Conservation (phyloP, 2,888 invertebrate genomes). For the Ophonus ardosiacus region DNA sequence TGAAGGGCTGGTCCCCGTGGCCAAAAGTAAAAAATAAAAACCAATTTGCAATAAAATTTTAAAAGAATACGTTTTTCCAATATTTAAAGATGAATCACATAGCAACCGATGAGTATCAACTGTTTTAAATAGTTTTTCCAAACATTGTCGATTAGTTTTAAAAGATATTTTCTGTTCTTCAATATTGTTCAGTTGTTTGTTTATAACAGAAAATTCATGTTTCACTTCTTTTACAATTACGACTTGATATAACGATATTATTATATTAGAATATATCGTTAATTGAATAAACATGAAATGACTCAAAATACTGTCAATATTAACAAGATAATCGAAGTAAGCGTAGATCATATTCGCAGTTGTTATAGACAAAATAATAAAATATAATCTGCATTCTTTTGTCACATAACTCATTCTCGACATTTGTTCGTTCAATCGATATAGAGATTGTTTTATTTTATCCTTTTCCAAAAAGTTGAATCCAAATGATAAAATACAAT, state of each 20-base stretch:
- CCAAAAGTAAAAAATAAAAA: constrained; percentile 34
- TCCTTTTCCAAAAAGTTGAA: not conserved
- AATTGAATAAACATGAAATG: constrained; percentile 26
- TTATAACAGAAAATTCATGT: constrained; percentile 12
- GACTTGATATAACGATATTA: constrained; percentile 10
- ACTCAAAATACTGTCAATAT: not conserved
- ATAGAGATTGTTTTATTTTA: not conserved
- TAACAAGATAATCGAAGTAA: not conserved
- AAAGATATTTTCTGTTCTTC: not conserved
- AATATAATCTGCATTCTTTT: constrained; percentile 3
- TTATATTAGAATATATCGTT: not conserved
- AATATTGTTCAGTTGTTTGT: not conserved
- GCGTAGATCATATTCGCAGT: not conserved
- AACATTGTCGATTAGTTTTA: not conserved
- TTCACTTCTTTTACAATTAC: constrained; percentile 10
- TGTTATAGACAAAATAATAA: not conserved
- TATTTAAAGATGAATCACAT: not conserved
- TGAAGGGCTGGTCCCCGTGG: not conserved
- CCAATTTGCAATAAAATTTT: constrained; percentile 13
- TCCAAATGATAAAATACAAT: constrained; percentile 6
- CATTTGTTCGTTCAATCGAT: not conserved
- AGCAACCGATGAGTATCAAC: not conserved
- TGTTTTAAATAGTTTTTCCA: not conserved
- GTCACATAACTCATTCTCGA: not conserved
- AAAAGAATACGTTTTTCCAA: constrained; percentile 29